Conservation (phyloP, 1,140 invertebrate species). For the Nebria ingens region DNA sequence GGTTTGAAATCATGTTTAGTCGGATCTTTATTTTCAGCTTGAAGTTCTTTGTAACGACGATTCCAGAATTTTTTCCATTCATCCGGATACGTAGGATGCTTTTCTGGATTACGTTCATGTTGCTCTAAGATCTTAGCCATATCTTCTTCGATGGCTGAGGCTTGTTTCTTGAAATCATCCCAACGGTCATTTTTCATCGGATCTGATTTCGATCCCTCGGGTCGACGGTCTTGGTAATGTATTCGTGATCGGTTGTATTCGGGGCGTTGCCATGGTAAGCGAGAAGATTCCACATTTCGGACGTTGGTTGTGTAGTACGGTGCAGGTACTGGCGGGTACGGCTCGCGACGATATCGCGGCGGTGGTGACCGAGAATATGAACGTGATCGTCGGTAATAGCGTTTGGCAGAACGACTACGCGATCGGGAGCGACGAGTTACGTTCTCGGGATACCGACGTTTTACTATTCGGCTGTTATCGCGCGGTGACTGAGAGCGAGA, state of each 20-base stretch:
- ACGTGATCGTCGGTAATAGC: not conserved
- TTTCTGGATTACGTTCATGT: constrained; percentile 73
- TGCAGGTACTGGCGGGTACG: not conserved
- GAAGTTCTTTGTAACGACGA: constrained; percentile 66
- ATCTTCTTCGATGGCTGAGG: constrained; percentile 37
- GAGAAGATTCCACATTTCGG: too few species aligned
- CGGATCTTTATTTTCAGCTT: constrained; percentile 62
- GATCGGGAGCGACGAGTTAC: not conserved
- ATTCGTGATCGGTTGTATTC: constrained; percentile 17
- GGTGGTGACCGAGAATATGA: constrained; percentile 1
- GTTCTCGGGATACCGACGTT: not conserved
- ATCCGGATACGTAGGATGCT: constrained; percentile 71
- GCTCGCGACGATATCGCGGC: not conserved
- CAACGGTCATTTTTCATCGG: constrained; percentile 22
- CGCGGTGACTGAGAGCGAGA: not conserved
- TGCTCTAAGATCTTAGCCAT: constrained; percentile 50
- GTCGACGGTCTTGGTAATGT: constrained; percentile 2
- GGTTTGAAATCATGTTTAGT: constrained; percentile 72
- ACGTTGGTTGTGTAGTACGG: not conserved
- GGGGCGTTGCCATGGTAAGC: constrained; percentile 24
- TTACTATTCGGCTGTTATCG: not conserved
- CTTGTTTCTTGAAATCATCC: constrained; percentile 32
- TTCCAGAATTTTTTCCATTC: constrained; percentile 85
- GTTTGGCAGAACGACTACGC: not conserved
- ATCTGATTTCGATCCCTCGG: not conserved